These are phyloP conservation scores for Ennomos erosarius DNA, from an alignment of 2,888 invertebrate species.

Conservation along the genomic window DNA sequence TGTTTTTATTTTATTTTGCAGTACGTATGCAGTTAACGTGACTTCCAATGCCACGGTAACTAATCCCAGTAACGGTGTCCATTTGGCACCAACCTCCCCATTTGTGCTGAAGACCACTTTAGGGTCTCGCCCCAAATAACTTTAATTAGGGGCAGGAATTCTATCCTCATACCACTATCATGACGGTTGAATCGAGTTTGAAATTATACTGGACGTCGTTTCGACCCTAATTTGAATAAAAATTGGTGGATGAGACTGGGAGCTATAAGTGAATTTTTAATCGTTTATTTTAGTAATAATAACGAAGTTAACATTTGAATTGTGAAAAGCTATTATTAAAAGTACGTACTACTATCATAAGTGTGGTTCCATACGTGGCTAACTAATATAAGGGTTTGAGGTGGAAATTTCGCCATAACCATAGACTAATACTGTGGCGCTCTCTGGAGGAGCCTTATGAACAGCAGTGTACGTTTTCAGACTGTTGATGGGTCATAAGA, in stretches of 20 bases:
- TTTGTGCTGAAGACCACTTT: slow-evolving; percentile 53
- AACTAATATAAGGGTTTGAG: no score
- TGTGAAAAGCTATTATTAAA: no score
- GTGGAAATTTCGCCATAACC: no score
- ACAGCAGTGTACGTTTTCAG: no score
- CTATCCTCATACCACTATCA: slow-evolving; percentile 51
- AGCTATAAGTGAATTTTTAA: slow-evolving; percentile 11
- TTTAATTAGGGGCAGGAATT: slow-evolving; percentile 60
- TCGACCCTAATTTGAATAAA: slow-evolving; percentile 25
- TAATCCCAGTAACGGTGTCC: slow-evolving; percentile 50
- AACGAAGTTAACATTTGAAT: not conserved
- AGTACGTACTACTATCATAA: no score
- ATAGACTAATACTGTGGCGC: no score
- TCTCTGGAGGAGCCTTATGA: no score
- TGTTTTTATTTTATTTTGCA: slow-evolving; percentile 8
- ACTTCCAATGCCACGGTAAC: slow-evolving; percentile 37
- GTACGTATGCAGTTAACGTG: slow-evolving; percentile 26
- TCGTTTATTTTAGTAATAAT: not conserved
- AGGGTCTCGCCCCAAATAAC: slow-evolving; percentile 55
- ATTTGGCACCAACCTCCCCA: slow-evolving; percentile 53
- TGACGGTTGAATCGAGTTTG: slow-evolving; percentile 30
- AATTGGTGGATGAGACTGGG: not conserved
- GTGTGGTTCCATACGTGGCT: no score
- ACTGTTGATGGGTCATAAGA: no score
- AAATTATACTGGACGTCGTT: slow-evolving; percentile 28